Evolutionary conservation across 35 echinoderm and acorn worm genomes (phyloP), one percentile per base, ranked within the genome.

Genomic region (Chiridota heheva): DNA sequence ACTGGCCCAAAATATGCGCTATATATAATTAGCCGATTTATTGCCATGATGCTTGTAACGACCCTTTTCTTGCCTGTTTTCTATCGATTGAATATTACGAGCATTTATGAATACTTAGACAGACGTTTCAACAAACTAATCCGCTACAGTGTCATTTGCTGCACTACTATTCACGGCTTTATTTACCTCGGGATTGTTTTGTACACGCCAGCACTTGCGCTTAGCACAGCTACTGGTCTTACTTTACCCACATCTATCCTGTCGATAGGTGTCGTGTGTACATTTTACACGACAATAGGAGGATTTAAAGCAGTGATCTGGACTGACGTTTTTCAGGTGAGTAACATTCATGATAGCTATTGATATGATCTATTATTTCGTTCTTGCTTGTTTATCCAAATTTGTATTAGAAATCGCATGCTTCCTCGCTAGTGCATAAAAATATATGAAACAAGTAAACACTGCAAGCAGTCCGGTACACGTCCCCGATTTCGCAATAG

Each of bases 301-400:
- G 67, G 67, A 18, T 42, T 71, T 5, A 71, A 80, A 27, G 76
- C 76, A 15, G 76, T 80, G 18, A 80, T 80, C 20, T 80, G 76
- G 76, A 80, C 76, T 35, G 76, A 80, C 36, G 57, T 62, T 17
- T 62, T 80, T 58, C 57, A 80, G 40, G 67, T 71, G 7, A 20
- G 7, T 53, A 10, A 51, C 20, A 10, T n/a, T 51, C 46, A 51
- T n/a, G n/a, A n/a, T n/a, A n/a, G n/a, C n/a, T n/a, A n/a, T n/a
- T n/a, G n/a, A n/a, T n/a, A n/a, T n/a, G n/a, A n/a, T n/a, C n/a
- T n/a, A n/a, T n/a, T n/a, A n/a, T n/a, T n/a, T n/a, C n/a, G n/a
- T n/a, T n/a, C n/a, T n/a, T n/a, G n/a, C n/a, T n/a, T n/a, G n/a
- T n/a, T n/a, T n/a, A n/a, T n/a, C n/a, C n/a, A n/a, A n/a, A n/a